These are phyloP conservation scores for Callyntrura guangdongensis DNA, from an alignment of 2,888 invertebrate genomes.

Conservation along the genomic window DNA sequence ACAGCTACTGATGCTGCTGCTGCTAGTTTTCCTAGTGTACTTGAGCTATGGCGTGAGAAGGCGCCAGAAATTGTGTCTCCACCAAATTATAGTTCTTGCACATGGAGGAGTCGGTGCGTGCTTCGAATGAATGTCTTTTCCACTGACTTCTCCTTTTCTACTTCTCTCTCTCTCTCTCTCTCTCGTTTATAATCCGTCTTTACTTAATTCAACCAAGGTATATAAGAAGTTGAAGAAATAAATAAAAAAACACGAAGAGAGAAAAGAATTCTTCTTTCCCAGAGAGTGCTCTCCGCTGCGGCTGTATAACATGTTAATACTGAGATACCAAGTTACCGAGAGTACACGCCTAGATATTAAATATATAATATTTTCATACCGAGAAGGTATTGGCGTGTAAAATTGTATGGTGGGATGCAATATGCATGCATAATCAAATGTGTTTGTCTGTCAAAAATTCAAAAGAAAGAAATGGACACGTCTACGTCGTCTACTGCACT, in stretches of 20 bases:
- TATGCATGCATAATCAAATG: slow-evolving; percentile 36
- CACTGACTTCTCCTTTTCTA: slow-evolving; percentile 53
- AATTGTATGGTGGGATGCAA: slow-evolving; percentile 35
- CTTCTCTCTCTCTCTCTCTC: slow-evolving; percentile 40
- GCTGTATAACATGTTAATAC: slow-evolving; percentile 11
- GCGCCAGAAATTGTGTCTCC: slow-evolving; percentile 85
- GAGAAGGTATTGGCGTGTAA: slow-evolving; percentile 42
- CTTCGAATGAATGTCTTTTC: slow-evolving; percentile 84
- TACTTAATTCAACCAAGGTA: slow-evolving; percentile 46
- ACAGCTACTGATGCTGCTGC: neutral
- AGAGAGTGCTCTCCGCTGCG: too few species aligned
- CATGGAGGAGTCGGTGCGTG: slow-evolving; percentile 83
- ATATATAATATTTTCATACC: neutral
- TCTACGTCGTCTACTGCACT: neutral
- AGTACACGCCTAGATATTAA: neutral
- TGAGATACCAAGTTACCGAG: too few species aligned
- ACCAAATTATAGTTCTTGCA: slow-evolving; percentile 85
- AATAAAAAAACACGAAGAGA: slow-evolving; percentile 27
- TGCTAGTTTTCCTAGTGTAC: neutral
- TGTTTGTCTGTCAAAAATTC: neutral
- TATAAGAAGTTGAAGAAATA: slow-evolving; percentile 27
- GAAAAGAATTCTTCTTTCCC: slow-evolving; percentile 51
- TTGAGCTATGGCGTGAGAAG: slow-evolving; percentile 83
- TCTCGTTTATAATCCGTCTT: slow-evolving; percentile 40
- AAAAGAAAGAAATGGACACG: neutral